Percentiles rank a stretch among this genome's conserved stretches.
Conservation (phyloP, 2,888 invertebrate species). For the Agelastica alni region DNA sequence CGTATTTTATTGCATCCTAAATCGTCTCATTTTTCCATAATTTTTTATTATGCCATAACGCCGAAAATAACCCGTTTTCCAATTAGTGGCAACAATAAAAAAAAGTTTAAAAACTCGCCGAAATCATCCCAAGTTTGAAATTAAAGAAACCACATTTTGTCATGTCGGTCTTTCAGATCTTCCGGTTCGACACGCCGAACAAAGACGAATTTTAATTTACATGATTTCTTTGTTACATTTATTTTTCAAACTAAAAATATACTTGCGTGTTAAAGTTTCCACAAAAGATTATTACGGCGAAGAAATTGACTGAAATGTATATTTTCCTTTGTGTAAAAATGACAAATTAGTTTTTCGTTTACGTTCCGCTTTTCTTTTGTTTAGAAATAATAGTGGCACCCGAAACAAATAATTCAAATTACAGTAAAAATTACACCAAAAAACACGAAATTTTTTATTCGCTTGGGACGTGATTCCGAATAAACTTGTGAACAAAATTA, state of each 20-base stretch:
- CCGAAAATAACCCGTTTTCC: constrained; percentile 24
- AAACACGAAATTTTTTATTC: no score
- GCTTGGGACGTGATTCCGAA: no score
- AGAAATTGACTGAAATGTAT: no score
- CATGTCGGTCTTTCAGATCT: constrained; percentile 26
- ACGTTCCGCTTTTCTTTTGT: no score
- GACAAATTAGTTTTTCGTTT: no score
- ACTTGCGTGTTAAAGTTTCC: constrained; percentile 1
- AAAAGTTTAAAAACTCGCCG: constrained; percentile 18
- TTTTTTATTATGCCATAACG: constrained; percentile 21
- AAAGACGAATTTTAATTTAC: constrained; percentile 21
- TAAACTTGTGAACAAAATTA: no score
- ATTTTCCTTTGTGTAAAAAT: no score
- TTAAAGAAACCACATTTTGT: constrained; percentile 23
- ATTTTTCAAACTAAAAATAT: constrained; percentile 4
- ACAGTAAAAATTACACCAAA: no score
- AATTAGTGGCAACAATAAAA: constrained; percentile 21
- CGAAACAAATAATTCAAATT: no score
- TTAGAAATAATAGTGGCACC: no score
- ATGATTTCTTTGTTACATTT: constrained; percentile 8
- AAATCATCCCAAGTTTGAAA: constrained; percentile 22
- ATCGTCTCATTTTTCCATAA: constrained; percentile 8
- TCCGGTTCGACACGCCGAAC: constrained; percentile 24
- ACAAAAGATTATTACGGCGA: constrained; percentile 9
- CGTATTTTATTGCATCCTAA: constrained; percentile 14